phyloP scores from a whole-genome alignment of 2,113 vertebrate species.

The Aleadryas rufinucha region DNA sequence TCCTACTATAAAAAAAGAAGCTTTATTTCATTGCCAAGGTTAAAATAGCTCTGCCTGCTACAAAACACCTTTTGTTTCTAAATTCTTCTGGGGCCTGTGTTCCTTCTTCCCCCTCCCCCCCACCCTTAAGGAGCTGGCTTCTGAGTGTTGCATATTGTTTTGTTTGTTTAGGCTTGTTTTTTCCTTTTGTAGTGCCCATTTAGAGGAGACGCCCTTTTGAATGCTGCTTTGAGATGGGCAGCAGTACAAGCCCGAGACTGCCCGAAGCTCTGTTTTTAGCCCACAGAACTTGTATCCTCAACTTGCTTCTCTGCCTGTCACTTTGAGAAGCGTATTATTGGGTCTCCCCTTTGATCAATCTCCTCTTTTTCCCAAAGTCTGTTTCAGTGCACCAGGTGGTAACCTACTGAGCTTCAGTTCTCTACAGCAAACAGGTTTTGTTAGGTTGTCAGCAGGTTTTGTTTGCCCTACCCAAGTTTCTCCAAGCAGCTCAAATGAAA shows the following conservation, averaged over 20 bases:
- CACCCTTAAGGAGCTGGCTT: neutral
- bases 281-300: neutral
- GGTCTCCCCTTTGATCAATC: neutral
- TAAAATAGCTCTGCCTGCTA: constrained; percentile 31
- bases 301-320: neutral
- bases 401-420: neutral
- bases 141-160: neutral
- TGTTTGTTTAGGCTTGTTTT: neutral
- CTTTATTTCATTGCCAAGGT: constrained; percentile 57
- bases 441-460: neutral
- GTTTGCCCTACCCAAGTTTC: neutral
- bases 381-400: neutral
- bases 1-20: constrained; percentile 22
- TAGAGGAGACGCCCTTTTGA: neutral
- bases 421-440: neutral
- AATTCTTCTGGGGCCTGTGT: neutral
- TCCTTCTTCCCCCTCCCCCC: neutral
- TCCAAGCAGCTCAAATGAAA: neutral
- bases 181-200: neutral
- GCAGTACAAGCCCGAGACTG: neutral
- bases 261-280: neutral
- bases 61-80: constrained; percentile 52
- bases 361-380: neutral
- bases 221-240: neutral
- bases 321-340: neutral